Conservation (phyloP, 2,113 vertebrate species). For the Cervus canadensis region DNA sequence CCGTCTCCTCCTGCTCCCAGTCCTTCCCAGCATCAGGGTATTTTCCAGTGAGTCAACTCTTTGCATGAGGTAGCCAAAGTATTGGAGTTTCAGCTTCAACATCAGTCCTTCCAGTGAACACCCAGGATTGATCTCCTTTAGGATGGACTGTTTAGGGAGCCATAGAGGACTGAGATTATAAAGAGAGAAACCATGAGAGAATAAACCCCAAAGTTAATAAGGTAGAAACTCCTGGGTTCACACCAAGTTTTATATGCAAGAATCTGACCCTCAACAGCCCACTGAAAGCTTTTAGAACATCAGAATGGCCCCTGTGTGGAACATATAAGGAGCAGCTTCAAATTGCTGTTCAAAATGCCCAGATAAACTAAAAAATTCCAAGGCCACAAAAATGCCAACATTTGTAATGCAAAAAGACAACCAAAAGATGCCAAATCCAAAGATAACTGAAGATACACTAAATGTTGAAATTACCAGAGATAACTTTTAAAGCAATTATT, state of each 20-base stretch:
- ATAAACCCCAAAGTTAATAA: neutral
- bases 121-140: too few relatives aligned
- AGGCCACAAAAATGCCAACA: neutral
- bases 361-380: neutral
- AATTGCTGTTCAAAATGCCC: neutral
- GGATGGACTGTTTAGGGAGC: neutral
- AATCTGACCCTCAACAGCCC: neutral
- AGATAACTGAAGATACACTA: neutral
- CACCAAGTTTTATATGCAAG: neutral
- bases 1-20: too few relatives aligned
- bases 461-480: neutral
- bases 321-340: neutral
- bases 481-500: neutral
- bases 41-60: too few relatives aligned
- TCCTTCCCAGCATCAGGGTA: too few relatives aligned
- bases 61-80: too few relatives aligned
- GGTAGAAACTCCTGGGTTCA: neutral
- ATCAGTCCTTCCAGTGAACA: too few relatives aligned
- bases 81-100: too few relatives aligned
- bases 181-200: neutral
- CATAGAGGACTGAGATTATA: neutral
- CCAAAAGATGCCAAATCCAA: neutral
- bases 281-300: neutral
- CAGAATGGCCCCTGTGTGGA: neutral
- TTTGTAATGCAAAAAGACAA: neutral